Conservation (phyloP, 2,888 invertebrate genomes). For the Noctua pronuba region DNA sequence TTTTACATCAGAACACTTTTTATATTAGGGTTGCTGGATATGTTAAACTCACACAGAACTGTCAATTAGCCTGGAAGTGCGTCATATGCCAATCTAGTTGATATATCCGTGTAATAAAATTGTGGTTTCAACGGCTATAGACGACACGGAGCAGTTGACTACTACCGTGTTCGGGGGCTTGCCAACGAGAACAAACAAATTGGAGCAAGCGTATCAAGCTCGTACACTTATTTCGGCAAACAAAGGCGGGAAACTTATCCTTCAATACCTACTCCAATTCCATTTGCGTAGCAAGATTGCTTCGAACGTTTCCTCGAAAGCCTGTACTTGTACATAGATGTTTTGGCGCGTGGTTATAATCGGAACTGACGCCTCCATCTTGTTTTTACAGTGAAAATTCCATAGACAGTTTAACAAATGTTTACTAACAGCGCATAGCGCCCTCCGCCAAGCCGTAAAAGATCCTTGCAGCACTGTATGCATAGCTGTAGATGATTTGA, state of each 20-base stretch:
- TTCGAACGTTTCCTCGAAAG: neutral
- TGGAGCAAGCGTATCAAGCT: neutral
- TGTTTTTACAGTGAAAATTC: neutral
- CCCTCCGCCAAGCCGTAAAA: neutral
- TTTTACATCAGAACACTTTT: constrained; percentile 41
- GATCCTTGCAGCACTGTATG: neutral
- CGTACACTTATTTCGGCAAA: constrained; percentile 5
- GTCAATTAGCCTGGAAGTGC: constrained; percentile 42
- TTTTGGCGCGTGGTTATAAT: neutral
- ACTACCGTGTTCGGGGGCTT: neutral
- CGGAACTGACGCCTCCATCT: neutral
- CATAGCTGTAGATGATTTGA: neutral
- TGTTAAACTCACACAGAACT: constrained; percentile 15
- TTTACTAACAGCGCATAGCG: neutral
- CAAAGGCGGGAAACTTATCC: neutral
- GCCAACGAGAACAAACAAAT: neutral
- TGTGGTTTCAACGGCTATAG: neutral
- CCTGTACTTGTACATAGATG: neutral
- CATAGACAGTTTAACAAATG: neutral
- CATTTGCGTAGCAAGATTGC: neutral
- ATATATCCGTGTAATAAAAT: constrained; percentile 7
- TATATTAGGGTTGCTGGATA: constrained; percentile 43
- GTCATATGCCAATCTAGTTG: constrained; percentile 16
- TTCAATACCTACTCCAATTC: neutral
- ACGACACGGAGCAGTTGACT: neutral